phyloP scores from a whole-genome alignment of 2,797 vertebrate species.

The Chaenodraco wilsoni region DNA sequence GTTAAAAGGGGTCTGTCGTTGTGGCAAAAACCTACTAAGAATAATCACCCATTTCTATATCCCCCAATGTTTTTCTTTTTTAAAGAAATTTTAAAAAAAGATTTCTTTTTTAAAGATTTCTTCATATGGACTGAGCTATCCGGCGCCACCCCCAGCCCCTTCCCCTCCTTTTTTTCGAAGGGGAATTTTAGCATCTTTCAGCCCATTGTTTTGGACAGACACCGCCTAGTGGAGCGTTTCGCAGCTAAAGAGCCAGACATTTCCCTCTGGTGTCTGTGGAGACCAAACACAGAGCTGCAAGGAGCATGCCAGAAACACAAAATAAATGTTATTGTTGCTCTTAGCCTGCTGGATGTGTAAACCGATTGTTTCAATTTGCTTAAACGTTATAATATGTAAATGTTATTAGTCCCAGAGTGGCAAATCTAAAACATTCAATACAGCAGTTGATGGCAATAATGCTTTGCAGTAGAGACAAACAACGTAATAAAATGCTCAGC shows the following conservation, averaged over 20 bases:
- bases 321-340: neutral
- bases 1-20: neutral
- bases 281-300: slow-evolving; percentile 1
- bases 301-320: neutral
- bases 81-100: too few relatives aligned
- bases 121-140: too few relatives aligned
- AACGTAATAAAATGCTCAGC: too few relatives aligned
- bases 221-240: neutral
- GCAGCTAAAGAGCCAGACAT: neutral
- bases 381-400: neutral
- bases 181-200: neutral
- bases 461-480: neutral
- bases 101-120: too few relatives aligned
- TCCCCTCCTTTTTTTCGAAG: neutral
- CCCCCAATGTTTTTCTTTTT: too few relatives aligned
- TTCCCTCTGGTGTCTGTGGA: neutral
- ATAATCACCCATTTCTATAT: neutral
- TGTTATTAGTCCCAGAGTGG: neutral
- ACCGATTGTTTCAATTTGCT: neutral
- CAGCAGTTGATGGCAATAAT: neutral
- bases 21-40: slow-evolving; percentile 3
- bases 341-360: neutral
- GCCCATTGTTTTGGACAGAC: neutral
- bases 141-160: too few relatives aligned
- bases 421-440: neutral